These are phyloP conservation scores for Plebejus argus DNA, from an alignment of 2,888 invertebrate species.

Conservation along the genomic window DNA sequence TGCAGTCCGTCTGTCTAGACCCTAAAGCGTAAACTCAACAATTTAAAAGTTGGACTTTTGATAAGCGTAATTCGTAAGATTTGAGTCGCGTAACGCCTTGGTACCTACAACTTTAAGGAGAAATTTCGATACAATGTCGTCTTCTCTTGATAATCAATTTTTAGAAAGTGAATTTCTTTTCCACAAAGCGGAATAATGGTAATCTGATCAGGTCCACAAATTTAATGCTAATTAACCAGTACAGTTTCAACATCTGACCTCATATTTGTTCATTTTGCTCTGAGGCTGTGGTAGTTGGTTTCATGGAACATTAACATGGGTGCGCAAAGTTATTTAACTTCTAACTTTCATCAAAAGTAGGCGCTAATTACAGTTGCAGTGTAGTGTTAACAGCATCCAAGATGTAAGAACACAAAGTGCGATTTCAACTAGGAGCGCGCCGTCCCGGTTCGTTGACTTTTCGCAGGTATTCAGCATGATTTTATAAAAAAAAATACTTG, in stretches of 20 bases:
- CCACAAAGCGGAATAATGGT: conserved; percentile 19
- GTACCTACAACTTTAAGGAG: not conserved
- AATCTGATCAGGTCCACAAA: conserved; percentile 18
- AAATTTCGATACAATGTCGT: not conserved
- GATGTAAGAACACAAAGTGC: not conserved
- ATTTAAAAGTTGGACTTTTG: not conserved
- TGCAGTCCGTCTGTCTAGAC: too few species aligned
- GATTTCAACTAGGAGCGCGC: not conserved
- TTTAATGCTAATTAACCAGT: conserved; percentile 10
- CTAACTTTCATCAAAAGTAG: conserved; percentile 8
- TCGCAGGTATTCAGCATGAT: not conserved
- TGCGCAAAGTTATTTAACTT: not conserved
- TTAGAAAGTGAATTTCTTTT: conserved; percentile 28
- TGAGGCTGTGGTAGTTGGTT: not conserved
- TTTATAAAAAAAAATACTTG: not conserved
- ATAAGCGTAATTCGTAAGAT: not conserved
- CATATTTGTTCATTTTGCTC: not conserved
- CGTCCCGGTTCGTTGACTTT: not conserved
- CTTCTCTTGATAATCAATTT: not conserved
- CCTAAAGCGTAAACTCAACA: not conserved
- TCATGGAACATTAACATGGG: not conserved
- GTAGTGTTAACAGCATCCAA: not conserved
- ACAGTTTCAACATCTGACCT: not conserved
- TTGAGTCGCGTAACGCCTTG: too few species aligned
- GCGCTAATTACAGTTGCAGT: not conserved